Evolutionary conservation across 2,113 vertebrate species (phyloP).

Genomic region (Tragelaphus strepsiceros): DNA sequence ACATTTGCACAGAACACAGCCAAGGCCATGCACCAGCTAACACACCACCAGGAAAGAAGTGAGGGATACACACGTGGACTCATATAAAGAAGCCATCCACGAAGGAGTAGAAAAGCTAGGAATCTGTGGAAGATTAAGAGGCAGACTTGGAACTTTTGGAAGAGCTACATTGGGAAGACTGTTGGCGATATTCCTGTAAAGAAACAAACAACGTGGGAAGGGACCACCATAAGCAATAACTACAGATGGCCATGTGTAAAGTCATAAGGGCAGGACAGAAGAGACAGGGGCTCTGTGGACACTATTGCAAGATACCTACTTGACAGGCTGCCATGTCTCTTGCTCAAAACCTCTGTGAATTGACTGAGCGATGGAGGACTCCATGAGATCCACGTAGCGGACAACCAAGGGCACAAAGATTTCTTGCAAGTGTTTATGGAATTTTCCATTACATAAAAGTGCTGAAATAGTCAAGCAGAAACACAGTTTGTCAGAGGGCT

Average conservation of each 20-base stretch:
- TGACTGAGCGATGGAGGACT: constrained; percentile 97
- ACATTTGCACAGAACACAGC: constrained; percentile 80
- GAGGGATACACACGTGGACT: constrained; percentile 95
- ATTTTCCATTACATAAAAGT: constrained; percentile 92
- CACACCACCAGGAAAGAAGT: constrained; percentile 79
- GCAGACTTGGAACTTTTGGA: constrained; percentile 96
- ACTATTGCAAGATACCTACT: constrained; percentile 82
- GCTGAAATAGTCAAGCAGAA: constrained; percentile 83
- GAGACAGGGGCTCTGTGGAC: constrained; percentile 34
- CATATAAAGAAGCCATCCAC: constrained; percentile 96
- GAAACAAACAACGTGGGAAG: constrained; percentile 85
- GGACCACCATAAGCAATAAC: constrained; percentile 81
- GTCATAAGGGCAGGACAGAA: constrained; percentile 65
- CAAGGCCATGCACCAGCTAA: constrained; percentile 85
- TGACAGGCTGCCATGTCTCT: constrained; percentile 97
- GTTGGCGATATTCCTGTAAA: constrained; percentile 96
- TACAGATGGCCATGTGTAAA: constrained; percentile 71
- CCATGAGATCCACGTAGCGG: constrained; percentile 98
- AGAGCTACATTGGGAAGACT: constrained; percentile 96
- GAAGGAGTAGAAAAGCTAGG: constrained; percentile 94
- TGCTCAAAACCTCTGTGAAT: constrained; percentile 96
- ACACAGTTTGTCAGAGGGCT: constrained; percentile 59
- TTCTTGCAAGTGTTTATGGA: constrained; percentile 97
- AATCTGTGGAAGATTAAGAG: constrained; percentile 95
- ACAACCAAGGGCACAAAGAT: constrained; percentile 94